Evolutionary conservation across 2,888 invertebrate genomes (phyloP).

Genomic region (Cheilosia vernalis): DNA sequence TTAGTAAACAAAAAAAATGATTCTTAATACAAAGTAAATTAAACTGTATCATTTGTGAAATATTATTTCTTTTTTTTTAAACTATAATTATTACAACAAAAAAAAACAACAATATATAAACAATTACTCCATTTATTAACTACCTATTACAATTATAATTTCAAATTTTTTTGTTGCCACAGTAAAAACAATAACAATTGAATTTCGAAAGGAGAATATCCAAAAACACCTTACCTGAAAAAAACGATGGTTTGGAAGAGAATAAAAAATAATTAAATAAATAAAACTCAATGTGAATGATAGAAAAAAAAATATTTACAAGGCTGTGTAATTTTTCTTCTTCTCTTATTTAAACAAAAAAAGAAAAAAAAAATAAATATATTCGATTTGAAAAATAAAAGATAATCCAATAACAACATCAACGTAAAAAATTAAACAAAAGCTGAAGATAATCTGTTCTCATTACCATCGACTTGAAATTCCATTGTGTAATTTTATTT

Average conservation of each 20-base stretch:
- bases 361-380: not conserved
- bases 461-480: slow-evolving; percentile 67
- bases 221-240: slow-evolving; percentile 5
- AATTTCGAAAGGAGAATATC: slow-evolving; percentile 39
- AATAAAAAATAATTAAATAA: slow-evolving; percentile 1
- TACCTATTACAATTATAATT: slow-evolving; percentile 45
- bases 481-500: slow-evolving; percentile 62
- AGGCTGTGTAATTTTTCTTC: slow-evolving; percentile 75
- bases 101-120: slow-evolving; percentile 18
- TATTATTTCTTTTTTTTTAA: not conserved
- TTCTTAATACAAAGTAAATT: not conserved
- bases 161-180: slow-evolving; percentile 53
- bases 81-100: not conserved
- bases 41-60: not conserved
- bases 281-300: slow-evolving; percentile 23
- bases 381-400: slow-evolving; percentile 32
- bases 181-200: slow-evolving; percentile 30
- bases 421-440: slow-evolving; percentile 25
- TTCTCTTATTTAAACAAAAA: slow-evolving; percentile 34
- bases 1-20: not conserved
- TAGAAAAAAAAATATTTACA: slow-evolving; percentile 55
- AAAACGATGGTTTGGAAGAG: slow-evolving; percentile 49
- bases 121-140: slow-evolving; percentile 41
- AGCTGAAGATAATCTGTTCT: slow-evolving; percentile 26
- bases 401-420: not conserved